Conservation (phyloP, 1,140 invertebrate genomes). For the Aleiodes sp. region DNA sequence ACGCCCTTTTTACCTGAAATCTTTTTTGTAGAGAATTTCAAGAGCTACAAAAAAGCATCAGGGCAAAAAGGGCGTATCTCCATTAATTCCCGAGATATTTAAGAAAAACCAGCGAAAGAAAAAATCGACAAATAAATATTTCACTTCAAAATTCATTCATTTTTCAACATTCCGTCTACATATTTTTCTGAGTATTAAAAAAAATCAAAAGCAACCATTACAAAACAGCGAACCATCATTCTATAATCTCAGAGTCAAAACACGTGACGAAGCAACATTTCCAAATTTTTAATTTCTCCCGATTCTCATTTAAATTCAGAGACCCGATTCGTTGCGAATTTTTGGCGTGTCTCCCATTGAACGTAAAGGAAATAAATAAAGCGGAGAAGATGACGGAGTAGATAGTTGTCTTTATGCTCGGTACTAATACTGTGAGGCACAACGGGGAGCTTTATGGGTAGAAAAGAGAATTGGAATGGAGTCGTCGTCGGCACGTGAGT, state of each 20-base stretch:
- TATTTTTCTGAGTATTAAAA: too few species aligned
- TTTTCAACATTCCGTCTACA: too few species aligned
- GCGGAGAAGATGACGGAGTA: slow-evolving; percentile 1
- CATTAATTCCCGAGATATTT: too few species aligned
- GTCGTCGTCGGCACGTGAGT: neutral
- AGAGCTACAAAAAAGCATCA: too few species aligned
- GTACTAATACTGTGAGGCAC: neutral
- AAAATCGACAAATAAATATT: too few species aligned
- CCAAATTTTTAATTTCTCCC: neutral
- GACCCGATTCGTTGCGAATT: neutral
- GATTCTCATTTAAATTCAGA: neutral
- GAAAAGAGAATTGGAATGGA: neutral
- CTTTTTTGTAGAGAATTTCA: too few species aligned
- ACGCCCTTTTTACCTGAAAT: too few species aligned
- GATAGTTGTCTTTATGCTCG: slow-evolving; percentile 6
- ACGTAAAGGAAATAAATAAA: neutral
- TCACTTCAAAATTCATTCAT: too few species aligned
- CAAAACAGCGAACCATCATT: neutral
- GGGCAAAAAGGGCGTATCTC: too few species aligned
- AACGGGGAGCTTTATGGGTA: slow-evolving; percentile 1
- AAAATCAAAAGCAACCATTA: neutral
- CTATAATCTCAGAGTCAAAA: neutral
- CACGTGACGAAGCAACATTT: slow-evolving; percentile 4
- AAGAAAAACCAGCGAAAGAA: too few species aligned
- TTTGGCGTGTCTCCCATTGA: neutral